Evolutionary conservation across 2,797 vertebrate species (phyloP).

Genomic region (Microctenopoma stevenorrisi): DNA sequence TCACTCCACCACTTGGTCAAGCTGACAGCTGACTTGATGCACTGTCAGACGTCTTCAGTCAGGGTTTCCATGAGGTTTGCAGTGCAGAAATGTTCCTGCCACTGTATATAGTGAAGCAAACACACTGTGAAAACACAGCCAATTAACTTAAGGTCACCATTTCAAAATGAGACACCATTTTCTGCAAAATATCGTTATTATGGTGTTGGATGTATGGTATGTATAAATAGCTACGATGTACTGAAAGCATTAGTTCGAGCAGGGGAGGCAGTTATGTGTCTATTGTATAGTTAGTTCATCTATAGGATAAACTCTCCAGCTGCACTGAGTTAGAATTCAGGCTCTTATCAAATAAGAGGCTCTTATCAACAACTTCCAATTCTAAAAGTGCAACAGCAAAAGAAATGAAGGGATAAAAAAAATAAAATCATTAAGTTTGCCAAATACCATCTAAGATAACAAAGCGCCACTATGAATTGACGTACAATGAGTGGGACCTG

Average conservation of each 20-base stretch:
- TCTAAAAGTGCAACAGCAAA: not conserved
- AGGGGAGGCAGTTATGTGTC: conserved; percentile 5
- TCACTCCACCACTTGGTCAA: not conserved
- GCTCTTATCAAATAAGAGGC: not conserved
- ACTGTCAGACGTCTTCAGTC: conserved; percentile 10
- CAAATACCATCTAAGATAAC: not conserved
- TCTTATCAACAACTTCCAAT: not conserved
- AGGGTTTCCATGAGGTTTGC: conserved; percentile 6
- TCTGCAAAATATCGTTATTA: conserved; percentile 13
- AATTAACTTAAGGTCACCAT: conserved; percentile 37
- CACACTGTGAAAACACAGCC: conserved; percentile 11
- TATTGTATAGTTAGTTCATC: not conserved
- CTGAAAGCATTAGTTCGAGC: not conserved
- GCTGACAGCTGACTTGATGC: conserved; percentile 13
- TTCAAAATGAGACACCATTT: not conserved
- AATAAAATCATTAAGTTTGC: not conserved
- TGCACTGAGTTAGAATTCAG: not conserved
- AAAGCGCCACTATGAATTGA: conserved; percentile 2
- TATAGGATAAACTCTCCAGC: not conserved
- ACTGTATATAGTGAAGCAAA: not conserved
- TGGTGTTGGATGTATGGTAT: not conserved
- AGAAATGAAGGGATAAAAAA: not conserved
- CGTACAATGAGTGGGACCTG: not conserved
- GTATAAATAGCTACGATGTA: not conserved
- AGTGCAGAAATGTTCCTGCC: not conserved